These are phyloP conservation scores for Ophion slaviceki DNA, from an alignment of 2,888 invertebrate genomes.

Conservation along the genomic window DNA sequence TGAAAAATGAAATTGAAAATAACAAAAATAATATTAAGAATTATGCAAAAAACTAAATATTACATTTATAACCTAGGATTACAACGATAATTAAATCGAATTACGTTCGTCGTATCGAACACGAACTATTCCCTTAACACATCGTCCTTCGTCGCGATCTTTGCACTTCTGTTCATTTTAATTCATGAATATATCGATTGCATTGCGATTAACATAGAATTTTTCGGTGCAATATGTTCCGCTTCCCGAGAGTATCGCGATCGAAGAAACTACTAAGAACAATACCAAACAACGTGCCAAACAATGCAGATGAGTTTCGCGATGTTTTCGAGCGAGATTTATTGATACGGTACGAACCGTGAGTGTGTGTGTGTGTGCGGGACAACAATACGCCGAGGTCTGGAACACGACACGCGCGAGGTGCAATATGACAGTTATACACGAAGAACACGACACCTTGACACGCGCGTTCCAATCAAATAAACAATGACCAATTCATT, in stretches of 20 bases:
- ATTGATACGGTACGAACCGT: constrained; percentile 38
- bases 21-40: too few species aligned
- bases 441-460: constrained; percentile 33
- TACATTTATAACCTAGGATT: background rate
- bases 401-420: constrained; percentile 19
- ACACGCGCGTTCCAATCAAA: constrained; percentile 58
- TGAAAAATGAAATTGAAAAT: too few species aligned
- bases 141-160: background rate
- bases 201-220: background rate
- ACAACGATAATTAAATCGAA: background rate
- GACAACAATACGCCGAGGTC: constrained; percentile 28
- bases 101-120: background rate
- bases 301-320: background rate
- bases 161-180: background rate
- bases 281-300: background rate
- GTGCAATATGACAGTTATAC: constrained; percentile 21
- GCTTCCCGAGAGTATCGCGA: background rate
- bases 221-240: background rate
- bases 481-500: constrained; percentile 63
- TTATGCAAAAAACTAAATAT: background rate
- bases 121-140: too few species aligned
- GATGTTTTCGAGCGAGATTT: background rate
- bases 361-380: constrained; percentile 15
- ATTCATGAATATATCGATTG: background rate
- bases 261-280: background rate